Evolutionary conservation across 2,113 vertebrate genomes (phyloP).

Genomic region (Vanacampus margaritifer): DNA sequence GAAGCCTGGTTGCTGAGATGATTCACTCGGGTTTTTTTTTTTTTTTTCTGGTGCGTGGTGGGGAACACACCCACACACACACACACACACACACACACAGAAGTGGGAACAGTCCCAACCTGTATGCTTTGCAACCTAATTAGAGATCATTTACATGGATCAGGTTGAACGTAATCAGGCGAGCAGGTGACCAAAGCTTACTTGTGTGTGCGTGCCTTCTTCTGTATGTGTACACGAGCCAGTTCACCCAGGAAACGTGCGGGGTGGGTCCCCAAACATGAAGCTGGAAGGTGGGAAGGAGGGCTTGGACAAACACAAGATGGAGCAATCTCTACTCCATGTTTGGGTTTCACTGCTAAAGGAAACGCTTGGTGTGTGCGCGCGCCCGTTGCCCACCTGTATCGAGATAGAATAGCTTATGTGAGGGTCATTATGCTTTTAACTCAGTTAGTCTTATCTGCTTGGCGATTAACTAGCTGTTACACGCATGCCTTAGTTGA

Average conservation of each 20-base stretch:
- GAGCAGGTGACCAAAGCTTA: conserved; percentile 44
- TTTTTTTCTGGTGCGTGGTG: conserved; percentile 27
- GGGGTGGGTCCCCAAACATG: conserved; percentile 58
- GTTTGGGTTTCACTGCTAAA: conserved; percentile 55
- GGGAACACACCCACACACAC: conserved; percentile 23
- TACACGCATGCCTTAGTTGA: conserved; percentile 11
- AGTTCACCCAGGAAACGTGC: conserved; percentile 52
- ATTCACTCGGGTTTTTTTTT: conserved; percentile 20
- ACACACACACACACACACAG: conserved; percentile 27
- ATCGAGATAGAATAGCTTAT: conserved; percentile 20
- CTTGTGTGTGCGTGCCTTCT: background rate
- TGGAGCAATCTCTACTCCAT: conserved; percentile 51
- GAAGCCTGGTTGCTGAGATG: conserved; percentile 40
- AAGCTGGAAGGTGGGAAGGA: conserved; percentile 55
- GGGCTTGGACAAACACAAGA: conserved; percentile 59
- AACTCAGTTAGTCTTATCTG: conserved; percentile 49
- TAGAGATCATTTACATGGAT: conserved; percentile 64
- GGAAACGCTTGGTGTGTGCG: conserved; percentile 32
- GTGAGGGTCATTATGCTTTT: conserved; percentile 44
- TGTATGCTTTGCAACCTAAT: conserved; percentile 55
- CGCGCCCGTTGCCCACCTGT: conserved; percentile 4
- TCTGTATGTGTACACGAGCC: conserved; percentile 9
- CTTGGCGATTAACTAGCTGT: conserved; percentile 35
- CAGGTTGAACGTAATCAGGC: conserved; percentile 62
- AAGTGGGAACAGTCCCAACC: conserved; percentile 51